These are phyloP conservation scores for Byasa hedistus DNA, from an alignment of 2,888 invertebrate species.

Conservation along the genomic window DNA sequence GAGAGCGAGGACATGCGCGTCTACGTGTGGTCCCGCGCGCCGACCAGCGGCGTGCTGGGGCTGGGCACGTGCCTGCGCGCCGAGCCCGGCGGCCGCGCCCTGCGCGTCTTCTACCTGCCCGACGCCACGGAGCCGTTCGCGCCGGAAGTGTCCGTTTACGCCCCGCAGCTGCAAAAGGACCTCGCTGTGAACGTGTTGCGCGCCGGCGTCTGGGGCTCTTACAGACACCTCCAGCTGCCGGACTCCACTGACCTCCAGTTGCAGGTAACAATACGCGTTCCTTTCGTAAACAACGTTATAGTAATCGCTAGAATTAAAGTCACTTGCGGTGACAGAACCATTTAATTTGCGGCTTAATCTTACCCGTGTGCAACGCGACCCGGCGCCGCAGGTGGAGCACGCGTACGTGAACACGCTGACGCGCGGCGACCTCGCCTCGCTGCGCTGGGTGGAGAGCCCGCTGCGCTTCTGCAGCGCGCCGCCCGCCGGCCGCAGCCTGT, in stretches of 20 bases:
- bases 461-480: constrained; percentile 62
- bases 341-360: background rate
- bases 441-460: constrained; percentile 94
- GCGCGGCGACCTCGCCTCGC: constrained; percentile 95
- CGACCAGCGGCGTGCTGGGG: constrained; percentile 89
- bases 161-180: constrained; percentile 85
- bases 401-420: constrained; percentile 96
- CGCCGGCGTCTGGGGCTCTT: constrained; percentile 91
- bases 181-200: constrained; percentile 91
- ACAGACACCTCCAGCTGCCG: constrained; percentile 88
- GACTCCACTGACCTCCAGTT: constrained; percentile 57
- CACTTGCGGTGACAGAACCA: background rate
- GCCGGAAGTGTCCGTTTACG: constrained; percentile 78
- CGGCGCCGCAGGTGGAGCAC: constrained; percentile 86
- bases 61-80: constrained; percentile 93
- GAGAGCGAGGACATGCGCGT: constrained; percentile 81
- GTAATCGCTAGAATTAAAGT: background rate
- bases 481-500: constrained; percentile 82
- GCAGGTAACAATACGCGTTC: no score
- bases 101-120: constrained; percentile 86
- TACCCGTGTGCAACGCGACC: background rate
- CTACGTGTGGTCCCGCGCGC: constrained; percentile 84
- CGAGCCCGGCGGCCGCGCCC: constrained; percentile 90
- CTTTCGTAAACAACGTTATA: no score
- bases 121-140: constrained; percentile 82